phyloP scores from a whole-genome alignment of 2,888 invertebrate genomes.

The Quadriops clusia region DNA sequence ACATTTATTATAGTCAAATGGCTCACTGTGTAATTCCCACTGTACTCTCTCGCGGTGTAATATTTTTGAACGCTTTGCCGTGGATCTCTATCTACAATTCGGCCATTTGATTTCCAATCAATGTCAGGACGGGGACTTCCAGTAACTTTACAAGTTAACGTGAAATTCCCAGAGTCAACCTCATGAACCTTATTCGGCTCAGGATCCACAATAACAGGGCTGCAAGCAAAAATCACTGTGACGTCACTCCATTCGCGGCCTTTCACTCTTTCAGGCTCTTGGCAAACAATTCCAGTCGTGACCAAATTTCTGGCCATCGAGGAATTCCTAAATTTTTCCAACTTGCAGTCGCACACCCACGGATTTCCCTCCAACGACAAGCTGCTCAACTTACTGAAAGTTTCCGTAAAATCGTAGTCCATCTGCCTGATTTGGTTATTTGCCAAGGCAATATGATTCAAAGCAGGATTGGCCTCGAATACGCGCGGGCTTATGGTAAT shows the following conservation, averaged over 20 bases:
- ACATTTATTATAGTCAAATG: constrained; percentile 44
- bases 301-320: constrained; percentile 60
- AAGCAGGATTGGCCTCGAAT: constrained; percentile 51
- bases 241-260: constrained; percentile 64
- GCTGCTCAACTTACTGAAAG: constrained; percentile 55
- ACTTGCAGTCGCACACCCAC: constrained; percentile 80
- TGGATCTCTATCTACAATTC: constrained; percentile 44
- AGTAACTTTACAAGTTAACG: constrained; percentile 60
- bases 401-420: constrained; percentile 48
- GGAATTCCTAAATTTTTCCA: constrained; percentile 70
- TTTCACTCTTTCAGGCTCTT: constrained; percentile 54
- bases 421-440: constrained; percentile 62
- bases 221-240: constrained; percentile 69
- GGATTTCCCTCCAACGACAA: constrained; percentile 70
- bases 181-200: constrained; percentile 47
- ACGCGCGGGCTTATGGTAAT: constrained; percentile 56
- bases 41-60: constrained; percentile 17
- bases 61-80: constrained; percentile 38
- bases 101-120: constrained; percentile 59
- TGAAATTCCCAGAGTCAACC: constrained; percentile 52
- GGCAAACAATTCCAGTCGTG: constrained; percentile 61
- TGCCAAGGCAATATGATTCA: constrained; percentile 58
- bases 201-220: constrained; percentile 61
- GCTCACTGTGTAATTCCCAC: constrained; percentile 40
- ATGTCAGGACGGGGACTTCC: constrained; percentile 69